Percentiles rank a stretch among this genome's conserved stretches.
Evolutionary conservation across 1,140 invertebrate species (phyloP).

Genomic region (Chrysoperla carnea): DNA sequence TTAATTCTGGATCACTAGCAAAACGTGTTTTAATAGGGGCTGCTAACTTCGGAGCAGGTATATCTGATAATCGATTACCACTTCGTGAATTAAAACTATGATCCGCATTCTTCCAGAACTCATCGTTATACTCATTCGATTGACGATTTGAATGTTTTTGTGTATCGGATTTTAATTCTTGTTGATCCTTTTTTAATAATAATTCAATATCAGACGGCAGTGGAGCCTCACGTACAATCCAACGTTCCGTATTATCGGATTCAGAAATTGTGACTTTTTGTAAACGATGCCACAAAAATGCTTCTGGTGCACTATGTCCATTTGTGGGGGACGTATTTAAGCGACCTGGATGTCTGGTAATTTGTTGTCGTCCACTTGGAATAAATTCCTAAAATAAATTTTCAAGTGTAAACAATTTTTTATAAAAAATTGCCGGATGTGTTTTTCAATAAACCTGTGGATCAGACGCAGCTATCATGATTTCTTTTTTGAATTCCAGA

Average conservation of each 20-base stretch:
- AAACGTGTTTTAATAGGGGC: constrained; percentile 1
- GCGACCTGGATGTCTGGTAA: constrained; percentile 56
- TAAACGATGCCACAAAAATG: constrained; percentile 45
- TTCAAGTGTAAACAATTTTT: background rate
- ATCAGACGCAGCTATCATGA: constrained; percentile 65
- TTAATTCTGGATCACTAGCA: constrained; percentile 1
- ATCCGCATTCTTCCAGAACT: constrained; percentile 9
- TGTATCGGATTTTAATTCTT: constrained; percentile 6
- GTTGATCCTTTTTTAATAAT: constrained; percentile 7
- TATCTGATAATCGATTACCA: constrained; percentile 12
- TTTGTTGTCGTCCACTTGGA: constrained; percentile 69
- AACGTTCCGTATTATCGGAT: constrained; percentile 40
- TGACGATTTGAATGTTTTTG: constrained; percentile 1
- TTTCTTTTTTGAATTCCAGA: constrained; percentile 57
- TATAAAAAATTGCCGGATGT: constrained; percentile 8
- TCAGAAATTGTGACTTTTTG: constrained; percentile 55
- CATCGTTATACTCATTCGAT: background rate
- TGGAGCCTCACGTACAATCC: constrained; percentile 38
- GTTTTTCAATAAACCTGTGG: constrained; percentile 41
- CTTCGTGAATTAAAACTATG: constrained; percentile 5
- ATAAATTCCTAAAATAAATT: constrained; percentile 54
- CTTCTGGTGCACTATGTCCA: constrained; percentile 26
- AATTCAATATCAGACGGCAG: no score
- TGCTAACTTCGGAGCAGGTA: constrained; percentile 7
- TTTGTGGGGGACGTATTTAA: constrained; percentile 22